A percentile compares a stretch with the other conserved stretches of the same genome.
phyloP scores from a whole-genome alignment of 2,888 invertebrate species.

The Diplolepis rosae region DNA sequence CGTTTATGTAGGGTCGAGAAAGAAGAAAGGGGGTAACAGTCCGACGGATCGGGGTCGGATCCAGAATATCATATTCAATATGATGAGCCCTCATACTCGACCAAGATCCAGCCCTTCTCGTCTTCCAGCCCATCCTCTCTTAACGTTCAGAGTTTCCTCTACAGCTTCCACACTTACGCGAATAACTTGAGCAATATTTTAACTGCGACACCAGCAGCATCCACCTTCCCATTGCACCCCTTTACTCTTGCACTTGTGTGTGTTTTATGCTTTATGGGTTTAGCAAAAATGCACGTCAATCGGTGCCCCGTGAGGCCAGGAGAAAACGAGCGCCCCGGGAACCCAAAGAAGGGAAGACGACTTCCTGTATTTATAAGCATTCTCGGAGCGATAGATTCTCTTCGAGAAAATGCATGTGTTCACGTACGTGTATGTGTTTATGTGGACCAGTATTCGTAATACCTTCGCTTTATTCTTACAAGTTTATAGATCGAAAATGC shows the following conservation, averaged over 20 bases:
- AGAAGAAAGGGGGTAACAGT: constrained; percentile 61
- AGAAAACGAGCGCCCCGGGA: background rate
- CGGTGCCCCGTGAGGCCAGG: background rate
- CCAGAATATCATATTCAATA: constrained; percentile 69
- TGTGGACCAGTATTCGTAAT: background rate
- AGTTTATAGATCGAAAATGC: background rate
- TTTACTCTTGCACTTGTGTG: background rate
- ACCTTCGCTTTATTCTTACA: background rate
- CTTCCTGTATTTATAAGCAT: background rate
- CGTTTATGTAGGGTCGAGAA: constrained; percentile 47
- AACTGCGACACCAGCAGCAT: constrained; percentile 55
- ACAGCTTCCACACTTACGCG: constrained; percentile 52
- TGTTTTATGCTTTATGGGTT: background rate
- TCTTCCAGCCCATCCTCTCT: constrained; percentile 33
- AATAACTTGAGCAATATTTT: constrained; percentile 67
- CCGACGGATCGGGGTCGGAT: constrained; percentile 52
- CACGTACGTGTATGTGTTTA: background rate
- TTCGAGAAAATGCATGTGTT: background rate
- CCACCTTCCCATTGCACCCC: background rate
- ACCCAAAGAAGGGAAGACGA: background rate
- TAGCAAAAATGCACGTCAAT: background rate
- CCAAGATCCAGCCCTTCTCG: constrained; percentile 33
- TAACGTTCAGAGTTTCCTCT: constrained; percentile 31
- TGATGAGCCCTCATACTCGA: constrained; percentile 56
- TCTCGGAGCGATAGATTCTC: background rate